Conservation (phyloP, 1,140 invertebrate genomes). For the Anadara kagoshimensis region DNA sequence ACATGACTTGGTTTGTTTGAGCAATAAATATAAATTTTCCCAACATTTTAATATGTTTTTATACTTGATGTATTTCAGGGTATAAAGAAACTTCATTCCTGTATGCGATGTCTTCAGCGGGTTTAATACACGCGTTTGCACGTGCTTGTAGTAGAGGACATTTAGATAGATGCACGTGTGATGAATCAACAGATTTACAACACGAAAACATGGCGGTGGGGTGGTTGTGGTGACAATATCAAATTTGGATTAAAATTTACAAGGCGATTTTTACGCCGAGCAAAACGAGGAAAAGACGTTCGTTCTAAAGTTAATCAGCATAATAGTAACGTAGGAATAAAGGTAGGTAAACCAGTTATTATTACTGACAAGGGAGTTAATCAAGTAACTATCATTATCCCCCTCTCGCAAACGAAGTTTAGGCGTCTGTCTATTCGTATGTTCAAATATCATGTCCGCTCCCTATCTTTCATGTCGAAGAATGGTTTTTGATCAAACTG, state of each 20-base stretch:
- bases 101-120: conserved; percentile 81
- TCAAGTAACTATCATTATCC: too few relatives aligned
- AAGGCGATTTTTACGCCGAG: conserved; percentile 78
- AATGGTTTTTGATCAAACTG: too few relatives aligned
- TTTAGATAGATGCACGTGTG: conserved; percentile 81
- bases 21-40: too few relatives aligned
- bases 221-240: conserved; percentile 82
- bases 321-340: conserved; percentile 80
- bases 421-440: too few relatives aligned
- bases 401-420: too few relatives aligned
- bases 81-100: conserved; percentile 83
- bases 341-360: conserved; percentile 72
- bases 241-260: conserved; percentile 79
- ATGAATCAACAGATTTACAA: conserved; percentile 71
- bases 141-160: conserved; percentile 80
- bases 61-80: conserved; percentile 72
- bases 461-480: too few relatives aligned
- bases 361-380: too few relatives aligned
- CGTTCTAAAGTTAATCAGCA: conserved; percentile 79
- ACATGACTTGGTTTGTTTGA: too few relatives aligned
- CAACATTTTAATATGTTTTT: not conserved
- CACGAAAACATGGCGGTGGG: conserved; percentile 78
- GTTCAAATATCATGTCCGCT: too few relatives aligned
- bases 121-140: conserved; percentile 81
- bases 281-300: conserved; percentile 63